Percentiles rank a stretch among this genome's conserved stretches.
phyloP scores from a whole-genome alignment of 1,140 invertebrate genomes.

The Camponotus vicinus region DNA sequence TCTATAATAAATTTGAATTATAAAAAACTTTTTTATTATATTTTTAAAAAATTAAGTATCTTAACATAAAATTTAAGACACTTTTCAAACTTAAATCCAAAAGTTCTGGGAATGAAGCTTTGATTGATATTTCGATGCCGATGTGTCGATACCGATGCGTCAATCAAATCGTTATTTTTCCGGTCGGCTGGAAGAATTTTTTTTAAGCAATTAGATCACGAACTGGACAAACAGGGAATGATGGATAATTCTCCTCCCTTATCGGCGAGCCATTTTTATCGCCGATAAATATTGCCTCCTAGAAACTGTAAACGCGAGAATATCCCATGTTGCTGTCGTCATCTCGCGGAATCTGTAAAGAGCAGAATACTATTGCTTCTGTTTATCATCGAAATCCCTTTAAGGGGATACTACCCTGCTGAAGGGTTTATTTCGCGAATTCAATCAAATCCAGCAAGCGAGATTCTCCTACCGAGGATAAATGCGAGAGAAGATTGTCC shows the following conservation, averaged over 20 bases:
- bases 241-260: not conserved
- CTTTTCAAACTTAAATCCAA: not conserved
- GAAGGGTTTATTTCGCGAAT: not conserved
- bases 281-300: slow-evolving; percentile 18
- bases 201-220: not conserved
- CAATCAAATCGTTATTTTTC: slow-evolving; percentile 30
- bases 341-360: slow-evolving; percentile 5
- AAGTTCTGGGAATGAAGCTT: slow-evolving; percentile 6
- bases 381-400: slow-evolving; percentile 11
- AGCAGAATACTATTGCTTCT: not conserved
- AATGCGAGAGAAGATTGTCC: slow-evolving; percentile 9
- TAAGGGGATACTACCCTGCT: too few relatives aligned
- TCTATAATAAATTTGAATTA: too few relatives aligned
- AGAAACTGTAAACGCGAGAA: not conserved
- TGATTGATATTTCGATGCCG: slow-evolving; percentile 4
- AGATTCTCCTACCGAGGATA: slow-evolving; percentile 24
- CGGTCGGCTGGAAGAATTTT: not conserved
- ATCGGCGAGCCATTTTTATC: slow-evolving; percentile 12
- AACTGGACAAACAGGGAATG: slow-evolving; percentile 8
- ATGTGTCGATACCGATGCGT: not conserved
- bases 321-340: slow-evolving; percentile 18
- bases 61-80: not conserved
- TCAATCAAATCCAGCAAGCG: not conserved
- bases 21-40: too few relatives aligned
- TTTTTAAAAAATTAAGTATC: too few relatives aligned